Conservation (phyloP, 2,797 vertebrate species). For the Peromyscus melanophrys region DNA sequence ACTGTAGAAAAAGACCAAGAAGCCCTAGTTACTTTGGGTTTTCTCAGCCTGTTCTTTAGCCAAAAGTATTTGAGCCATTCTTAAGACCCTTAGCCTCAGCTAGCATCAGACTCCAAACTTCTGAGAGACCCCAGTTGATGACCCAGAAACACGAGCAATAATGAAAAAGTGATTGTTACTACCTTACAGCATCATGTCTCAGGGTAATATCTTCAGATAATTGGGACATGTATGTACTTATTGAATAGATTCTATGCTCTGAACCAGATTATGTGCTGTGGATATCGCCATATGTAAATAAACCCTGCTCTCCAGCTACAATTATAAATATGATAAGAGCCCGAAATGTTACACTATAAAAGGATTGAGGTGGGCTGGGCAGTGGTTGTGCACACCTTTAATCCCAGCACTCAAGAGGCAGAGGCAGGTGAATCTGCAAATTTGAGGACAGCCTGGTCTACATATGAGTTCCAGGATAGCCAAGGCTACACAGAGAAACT, state of each 20-base stretch:
- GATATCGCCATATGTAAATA: too few relatives aligned
- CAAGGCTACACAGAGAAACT: too few relatives aligned
- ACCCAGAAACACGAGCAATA: not conserved
- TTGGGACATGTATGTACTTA: not conserved
- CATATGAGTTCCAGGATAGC: too few relatives aligned
- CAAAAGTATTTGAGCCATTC: not conserved
- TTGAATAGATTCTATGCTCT: slow-evolving; percentile 32
- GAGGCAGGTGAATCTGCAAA: too few relatives aligned
- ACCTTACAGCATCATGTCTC: not conserved
- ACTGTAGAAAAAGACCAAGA: not conserved
- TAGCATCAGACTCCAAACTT: not conserved
- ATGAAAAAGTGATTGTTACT: slow-evolving; percentile 9
- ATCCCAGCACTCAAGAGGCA: too few relatives aligned
- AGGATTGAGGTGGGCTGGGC: too few relatives aligned
- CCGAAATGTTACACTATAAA: not conserved
- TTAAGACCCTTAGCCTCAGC: not conserved
- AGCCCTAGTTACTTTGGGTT: not conserved
- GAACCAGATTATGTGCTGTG: not conserved
- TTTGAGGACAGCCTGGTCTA: too few relatives aligned
- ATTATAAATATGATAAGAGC: not conserved
- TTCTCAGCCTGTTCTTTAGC: not conserved
- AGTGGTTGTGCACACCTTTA: too few relatives aligned
- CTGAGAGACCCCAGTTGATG: not conserved
- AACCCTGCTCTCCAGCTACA: too few relatives aligned
- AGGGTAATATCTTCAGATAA: slow-evolving; percentile 19